These are phyloP conservation scores for Enteromius afrohamiltoni DNA, from an alignment of 2,797 vertebrate genomes.

Conservation along the genomic window DNA sequence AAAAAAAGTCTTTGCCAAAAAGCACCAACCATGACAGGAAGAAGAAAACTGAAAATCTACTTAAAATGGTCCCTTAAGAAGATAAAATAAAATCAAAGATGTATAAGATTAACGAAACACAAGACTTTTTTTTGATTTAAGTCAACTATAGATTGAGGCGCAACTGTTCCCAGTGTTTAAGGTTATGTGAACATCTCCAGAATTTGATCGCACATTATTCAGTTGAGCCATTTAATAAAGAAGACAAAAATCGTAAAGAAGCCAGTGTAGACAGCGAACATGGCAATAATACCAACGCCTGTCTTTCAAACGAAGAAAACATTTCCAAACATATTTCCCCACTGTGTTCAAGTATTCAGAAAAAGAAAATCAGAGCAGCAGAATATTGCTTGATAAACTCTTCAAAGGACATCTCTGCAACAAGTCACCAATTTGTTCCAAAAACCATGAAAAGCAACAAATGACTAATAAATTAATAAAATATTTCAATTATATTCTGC, in stretches of 20 bases:
- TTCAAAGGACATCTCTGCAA: constrained; percentile 41
- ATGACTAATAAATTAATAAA: background rate
- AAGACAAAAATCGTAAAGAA: background rate
- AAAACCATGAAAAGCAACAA: background rate
- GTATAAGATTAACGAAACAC: background rate
- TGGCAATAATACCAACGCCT: background rate
- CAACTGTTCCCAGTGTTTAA: constrained; percentile 29
- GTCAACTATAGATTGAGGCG: background rate
- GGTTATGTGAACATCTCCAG: background rate
- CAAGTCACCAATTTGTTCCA: background rate
- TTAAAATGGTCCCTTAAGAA: constrained; percentile 3
- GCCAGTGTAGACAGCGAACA: constrained; percentile 27
- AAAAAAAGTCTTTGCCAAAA: constrained; percentile 6
- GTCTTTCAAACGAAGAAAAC: constrained; percentile 14
- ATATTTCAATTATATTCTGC: background rate
- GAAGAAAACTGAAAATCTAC: background rate
- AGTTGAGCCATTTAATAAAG: background rate
- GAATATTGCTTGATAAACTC: constrained; percentile 45
- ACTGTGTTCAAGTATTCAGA: constrained; percentile 66
- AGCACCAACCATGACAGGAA: constrained; percentile 1
- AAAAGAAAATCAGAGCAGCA: constrained; percentile 66
- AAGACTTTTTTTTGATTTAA: background rate
- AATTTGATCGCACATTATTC: background rate
- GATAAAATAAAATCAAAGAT: constrained; percentile 1
- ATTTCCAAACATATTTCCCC: constrained; percentile 29